A percentile compares a stretch with the other conserved stretches of the same genome.
phyloP scores from a whole-genome alignment of 2,888 invertebrate species.

The Ischnus inquisitorius region DNA sequence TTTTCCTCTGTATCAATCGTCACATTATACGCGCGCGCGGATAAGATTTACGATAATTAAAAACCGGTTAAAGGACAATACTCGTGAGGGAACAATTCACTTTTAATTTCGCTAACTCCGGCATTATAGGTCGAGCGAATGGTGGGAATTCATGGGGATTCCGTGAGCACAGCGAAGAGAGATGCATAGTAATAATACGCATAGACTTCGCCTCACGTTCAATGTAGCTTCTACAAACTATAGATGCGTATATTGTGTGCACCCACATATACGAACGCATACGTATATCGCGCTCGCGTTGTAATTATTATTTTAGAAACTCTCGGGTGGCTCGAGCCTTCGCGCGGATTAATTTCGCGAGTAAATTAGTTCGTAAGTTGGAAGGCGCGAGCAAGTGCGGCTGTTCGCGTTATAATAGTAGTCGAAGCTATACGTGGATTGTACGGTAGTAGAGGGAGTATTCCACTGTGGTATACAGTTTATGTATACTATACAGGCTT shows the following conservation, averaged over 20 bases:
- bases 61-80: slow-evolving; percentile 73
- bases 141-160: slow-evolving; percentile 21
- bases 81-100: slow-evolving; percentile 66
- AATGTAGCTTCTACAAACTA: neutral
- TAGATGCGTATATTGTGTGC: neutral
- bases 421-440: neutral
- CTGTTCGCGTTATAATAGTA: slow-evolving; percentile 59
- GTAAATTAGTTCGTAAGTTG: slow-evolving; percentile 78
- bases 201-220: neutral
- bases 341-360: slow-evolving; percentile 77
- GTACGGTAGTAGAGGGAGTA: slow-evolving; percentile 30
- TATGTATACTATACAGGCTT: slow-evolving; percentile 37
- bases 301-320: slow-evolving; percentile 78
- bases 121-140: slow-evolving; percentile 36
- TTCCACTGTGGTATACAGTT: slow-evolving; percentile 16
- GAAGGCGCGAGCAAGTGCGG: slow-evolving; percentile 59
- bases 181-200: slow-evolving; percentile 26
- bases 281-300: slow-evolving; percentile 62
- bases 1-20: slow-evolving; percentile 70
- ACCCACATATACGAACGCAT: neutral
- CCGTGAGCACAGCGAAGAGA: slow-evolving; percentile 19
- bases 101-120: slow-evolving; percentile 68
- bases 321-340: slow-evolving; percentile 72
- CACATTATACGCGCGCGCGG: slow-evolving; percentile 49
- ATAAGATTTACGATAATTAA: slow-evolving; percentile 78